Percentiles rank a stretch among this genome's conserved stretches.
Evolutionary conservation across 1,140 invertebrate species (phyloP).

Genomic region (Drosophila funebris): DNA sequence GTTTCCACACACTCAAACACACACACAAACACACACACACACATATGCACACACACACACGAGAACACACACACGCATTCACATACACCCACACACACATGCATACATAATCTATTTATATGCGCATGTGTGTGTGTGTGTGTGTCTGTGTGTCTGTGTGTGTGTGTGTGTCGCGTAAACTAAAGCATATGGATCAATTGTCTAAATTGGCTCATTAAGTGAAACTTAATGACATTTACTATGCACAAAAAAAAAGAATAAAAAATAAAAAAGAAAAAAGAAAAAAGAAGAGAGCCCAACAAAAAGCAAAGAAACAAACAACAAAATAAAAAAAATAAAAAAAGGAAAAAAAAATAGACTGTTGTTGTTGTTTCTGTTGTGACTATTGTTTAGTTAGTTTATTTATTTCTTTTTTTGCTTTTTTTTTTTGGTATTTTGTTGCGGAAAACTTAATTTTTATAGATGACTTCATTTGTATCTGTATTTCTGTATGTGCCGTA

Average conservation of each 20-base stretch:
- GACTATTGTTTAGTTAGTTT: constrained; percentile 33
- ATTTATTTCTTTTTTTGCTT: constrained; percentile 23
- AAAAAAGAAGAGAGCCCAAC: constrained; percentile 10
- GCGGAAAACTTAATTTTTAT: constrained; percentile 37
- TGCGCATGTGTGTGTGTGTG: constrained; percentile 14
- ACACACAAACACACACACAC: background rate
- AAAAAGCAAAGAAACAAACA: constrained; percentile 29
- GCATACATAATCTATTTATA: constrained; percentile 15
- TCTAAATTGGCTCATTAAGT: constrained; percentile 81
- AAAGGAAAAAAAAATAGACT: constrained; percentile 28
- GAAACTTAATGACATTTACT: constrained; percentile 81
- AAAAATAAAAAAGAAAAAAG: constrained; percentile 20
- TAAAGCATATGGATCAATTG: constrained; percentile 81
- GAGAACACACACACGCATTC: background rate
- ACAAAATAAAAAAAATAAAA: constrained; percentile 27
- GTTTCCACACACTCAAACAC: constrained; percentile 13
- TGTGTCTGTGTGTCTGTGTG: constrained; percentile 37
- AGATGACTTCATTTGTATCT: constrained; percentile 40
- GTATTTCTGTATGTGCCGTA: constrained; percentile 13
- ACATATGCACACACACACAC: constrained; percentile 3
- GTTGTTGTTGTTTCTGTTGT: constrained; percentile 37
- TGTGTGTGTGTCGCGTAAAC: constrained; percentile 66
- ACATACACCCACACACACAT: background rate
- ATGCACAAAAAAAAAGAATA: constrained; percentile 53
- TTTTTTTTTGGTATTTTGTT: constrained; percentile 27